A percentile compares a stretch with the other conserved stretches of the same genome.
Evolutionary conservation across 2,113 vertebrate genomes (phyloP).

Genomic region (Strigops habroptila): DNA sequence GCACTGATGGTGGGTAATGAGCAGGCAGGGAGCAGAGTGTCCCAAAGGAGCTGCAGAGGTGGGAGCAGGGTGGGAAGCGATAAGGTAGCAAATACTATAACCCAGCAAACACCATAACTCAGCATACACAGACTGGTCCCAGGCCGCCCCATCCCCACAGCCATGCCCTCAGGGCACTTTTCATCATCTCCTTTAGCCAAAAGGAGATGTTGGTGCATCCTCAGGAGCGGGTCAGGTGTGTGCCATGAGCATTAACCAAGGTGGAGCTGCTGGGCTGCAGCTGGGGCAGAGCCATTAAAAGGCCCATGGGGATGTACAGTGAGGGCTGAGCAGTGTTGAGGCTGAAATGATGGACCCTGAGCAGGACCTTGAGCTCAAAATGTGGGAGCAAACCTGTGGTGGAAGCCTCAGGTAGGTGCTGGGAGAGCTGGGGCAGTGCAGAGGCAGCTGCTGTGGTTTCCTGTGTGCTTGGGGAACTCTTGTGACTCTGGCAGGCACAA

Average conservation of each 20-base stretch:
- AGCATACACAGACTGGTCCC: accelerated
- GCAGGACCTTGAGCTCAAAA: accelerated
- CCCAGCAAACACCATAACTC: neutral
- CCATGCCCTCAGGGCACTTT: neutral
- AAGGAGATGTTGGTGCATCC: neutral
- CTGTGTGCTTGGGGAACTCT: accelerated
- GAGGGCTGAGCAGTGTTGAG: neutral
- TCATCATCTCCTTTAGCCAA: neutral
- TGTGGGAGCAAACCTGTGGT: accelerated
- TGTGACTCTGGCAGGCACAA: neutral
- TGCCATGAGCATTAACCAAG: neutral
- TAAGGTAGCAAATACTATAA: neutral
- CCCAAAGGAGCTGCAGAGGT: neutral
- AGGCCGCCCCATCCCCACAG: neutral
- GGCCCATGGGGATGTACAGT: accelerated
- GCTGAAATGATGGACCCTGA: accelerated
- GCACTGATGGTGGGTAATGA: accelerated
- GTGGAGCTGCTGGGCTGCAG: neutral
- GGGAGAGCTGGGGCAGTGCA: neutral
- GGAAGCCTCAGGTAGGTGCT: neutral
- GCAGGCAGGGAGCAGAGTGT: accelerated
- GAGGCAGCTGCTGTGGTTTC: neutral
- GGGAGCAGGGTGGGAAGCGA: neutral
- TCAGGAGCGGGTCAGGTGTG: neutral
- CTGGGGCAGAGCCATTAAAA: neutral